Percentiles rank a stretch among this genome's conserved stretches.
Evolutionary conservation across 2,888 invertebrate species (phyloP).

Genomic region (Ephialtes manifestator): DNA sequence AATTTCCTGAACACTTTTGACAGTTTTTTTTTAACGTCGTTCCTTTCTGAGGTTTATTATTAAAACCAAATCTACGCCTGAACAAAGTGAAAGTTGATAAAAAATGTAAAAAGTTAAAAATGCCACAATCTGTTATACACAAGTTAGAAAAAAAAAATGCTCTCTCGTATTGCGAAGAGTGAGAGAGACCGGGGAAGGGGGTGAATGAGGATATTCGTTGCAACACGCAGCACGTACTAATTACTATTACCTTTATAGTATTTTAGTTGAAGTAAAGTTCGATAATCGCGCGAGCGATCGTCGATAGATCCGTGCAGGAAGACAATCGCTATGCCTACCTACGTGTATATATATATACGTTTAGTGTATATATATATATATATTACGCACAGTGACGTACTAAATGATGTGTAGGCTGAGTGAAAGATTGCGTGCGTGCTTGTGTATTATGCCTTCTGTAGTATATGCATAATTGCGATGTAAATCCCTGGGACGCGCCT

Average conservation of each 20-base stretch:
- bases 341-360: slow-evolving; percentile 1
- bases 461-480: slow-evolving; percentile 34
- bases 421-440: slow-evolving; percentile 13
- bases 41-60: too few species aligned
- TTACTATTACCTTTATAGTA: slow-evolving; percentile 10
- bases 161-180: not conserved
- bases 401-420: slow-evolving; percentile 34
- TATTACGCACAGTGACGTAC: slow-evolving; percentile 4
- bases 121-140: not conserved
- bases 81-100: too few species aligned
- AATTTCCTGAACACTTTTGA: too few species aligned
- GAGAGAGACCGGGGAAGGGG: not conserved
- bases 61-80: too few species aligned
- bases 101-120: too few species aligned
- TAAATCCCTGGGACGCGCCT: slow-evolving; percentile 16
- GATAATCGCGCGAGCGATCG: slow-evolving; percentile 49
- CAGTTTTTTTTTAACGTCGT: too few species aligned
- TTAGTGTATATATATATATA: not conserved
- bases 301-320: slow-evolving; percentile 33
- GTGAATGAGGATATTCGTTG: slow-evolving; percentile 14
- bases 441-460: slow-evolving; percentile 19
- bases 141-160: not conserved
- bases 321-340: slow-evolving; percentile 30
- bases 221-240: slow-evolving; percentile 21
- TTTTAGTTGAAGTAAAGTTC: slow-evolving; percentile 48